A percentile compares a stretch with the other conserved stretches of the same genome.
These are phyloP conservation scores for Osmoderma eremita DNA, from an alignment of 2,888 invertebrate genomes.

Conservation along the genomic window DNA sequence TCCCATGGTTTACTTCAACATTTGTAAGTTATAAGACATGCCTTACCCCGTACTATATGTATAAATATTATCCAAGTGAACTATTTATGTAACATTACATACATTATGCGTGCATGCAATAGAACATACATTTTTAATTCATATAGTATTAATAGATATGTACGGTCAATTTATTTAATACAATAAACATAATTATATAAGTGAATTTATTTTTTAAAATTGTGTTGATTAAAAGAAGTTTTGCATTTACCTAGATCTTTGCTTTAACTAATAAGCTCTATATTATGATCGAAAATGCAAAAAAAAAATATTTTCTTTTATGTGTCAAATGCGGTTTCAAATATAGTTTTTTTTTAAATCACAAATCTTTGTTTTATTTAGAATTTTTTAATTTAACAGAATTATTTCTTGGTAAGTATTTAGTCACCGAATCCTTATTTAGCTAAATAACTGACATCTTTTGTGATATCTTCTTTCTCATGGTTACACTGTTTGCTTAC, in stretches of 20 bases:
- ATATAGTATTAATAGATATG: conserved; percentile 27
- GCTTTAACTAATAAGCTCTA: conserved; percentile 30
- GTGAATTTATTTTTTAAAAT: conserved; percentile 2
- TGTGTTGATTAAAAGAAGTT: conserved; percentile 8
- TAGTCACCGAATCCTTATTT: too few species aligned
- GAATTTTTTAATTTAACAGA: too few species aligned
- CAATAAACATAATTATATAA: conserved; percentile 8
- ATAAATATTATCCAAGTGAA: conserved; percentile 14
- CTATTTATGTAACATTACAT: conserved; percentile 26
- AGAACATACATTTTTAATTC: conserved; percentile 17
- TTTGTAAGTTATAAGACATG: conserved; percentile 4
- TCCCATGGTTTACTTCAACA: background rate
- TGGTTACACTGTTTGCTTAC: too few species aligned
- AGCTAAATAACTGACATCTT: too few species aligned
- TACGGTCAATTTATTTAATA: conserved; percentile 17
- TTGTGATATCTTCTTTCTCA: too few species aligned
- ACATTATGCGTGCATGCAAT: background rate
- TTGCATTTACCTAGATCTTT: conserved; percentile 34
- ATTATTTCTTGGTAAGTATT: too few species aligned
- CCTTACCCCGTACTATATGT: background rate
- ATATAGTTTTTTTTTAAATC: conserved; percentile 23
- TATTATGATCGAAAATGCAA: conserved; percentile 23
- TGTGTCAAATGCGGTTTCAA: conserved; percentile 16
- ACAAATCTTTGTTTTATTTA: background rate
- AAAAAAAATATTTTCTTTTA: conserved; percentile 35